Conservation (phyloP, 1,140 invertebrate genomes). For the Drosophila seguyi region DNA sequence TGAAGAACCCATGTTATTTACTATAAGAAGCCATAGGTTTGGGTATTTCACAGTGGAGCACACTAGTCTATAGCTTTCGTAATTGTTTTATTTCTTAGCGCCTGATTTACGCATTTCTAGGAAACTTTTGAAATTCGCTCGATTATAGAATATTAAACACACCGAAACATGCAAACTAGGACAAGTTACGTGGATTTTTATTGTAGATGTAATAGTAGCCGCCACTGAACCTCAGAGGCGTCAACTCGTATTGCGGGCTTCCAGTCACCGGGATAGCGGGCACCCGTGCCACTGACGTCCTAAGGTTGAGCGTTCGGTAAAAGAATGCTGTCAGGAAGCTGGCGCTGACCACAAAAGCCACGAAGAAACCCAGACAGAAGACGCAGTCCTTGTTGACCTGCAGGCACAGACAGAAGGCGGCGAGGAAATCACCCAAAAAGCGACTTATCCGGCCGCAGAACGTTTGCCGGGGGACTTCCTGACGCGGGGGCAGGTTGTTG, state of each 20-base stretch:
- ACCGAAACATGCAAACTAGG: conserved; percentile 12
- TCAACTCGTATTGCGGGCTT: conserved; percentile 10
- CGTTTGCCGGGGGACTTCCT: background rate
- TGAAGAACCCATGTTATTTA: background rate
- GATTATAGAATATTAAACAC: background rate
- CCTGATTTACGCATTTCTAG: background rate
- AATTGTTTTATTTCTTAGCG: background rate
- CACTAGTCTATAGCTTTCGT: background rate
- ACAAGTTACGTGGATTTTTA: conserved; percentile 24
- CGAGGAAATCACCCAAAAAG: conserved; percentile 61
- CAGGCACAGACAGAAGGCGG: conserved; percentile 67
- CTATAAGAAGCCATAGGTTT: no score
- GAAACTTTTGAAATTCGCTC: background rate
- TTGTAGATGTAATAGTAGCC: conserved; percentile 68
- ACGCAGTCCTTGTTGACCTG: conserved; percentile 82
- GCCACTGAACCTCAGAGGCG: conserved; percentile 53
- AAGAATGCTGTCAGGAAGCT: conserved; percentile 82
- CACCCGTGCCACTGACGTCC: conserved; percentile 10
- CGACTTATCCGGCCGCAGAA: conserved; percentile 30
- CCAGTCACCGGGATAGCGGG: background rate
- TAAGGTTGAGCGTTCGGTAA: conserved; percentile 72
- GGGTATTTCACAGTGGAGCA: background rate
- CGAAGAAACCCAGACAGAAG: conserved; percentile 79
- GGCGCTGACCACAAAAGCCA: conserved; percentile 78
- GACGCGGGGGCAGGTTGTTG: conserved; percentile 29